A percentile compares a stretch with the other conserved stretches of the same genome.
Conservation (phyloP, 2,888 invertebrate genomes). For the Bedellia somnulentella region DNA sequence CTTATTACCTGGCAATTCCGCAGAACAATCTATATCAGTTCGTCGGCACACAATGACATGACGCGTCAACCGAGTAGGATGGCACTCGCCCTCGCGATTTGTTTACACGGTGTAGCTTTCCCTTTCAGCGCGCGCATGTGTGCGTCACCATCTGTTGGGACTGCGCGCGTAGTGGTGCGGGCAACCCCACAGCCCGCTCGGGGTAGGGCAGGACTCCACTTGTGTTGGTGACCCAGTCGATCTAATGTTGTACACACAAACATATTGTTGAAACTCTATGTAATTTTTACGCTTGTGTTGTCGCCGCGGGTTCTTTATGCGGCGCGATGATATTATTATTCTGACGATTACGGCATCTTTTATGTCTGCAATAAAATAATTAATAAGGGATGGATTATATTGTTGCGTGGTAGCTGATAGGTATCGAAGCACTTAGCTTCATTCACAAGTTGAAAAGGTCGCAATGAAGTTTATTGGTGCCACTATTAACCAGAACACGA, state of each 20-base stretch:
- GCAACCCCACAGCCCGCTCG: conserved; percentile 28
- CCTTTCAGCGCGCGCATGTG: conserved; percentile 41
- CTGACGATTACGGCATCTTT: conserved; percentile 59
- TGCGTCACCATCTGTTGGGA: conserved; percentile 51
- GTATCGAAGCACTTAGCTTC: conserved; percentile 45
- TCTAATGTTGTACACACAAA: conserved; percentile 56
- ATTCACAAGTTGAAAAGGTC: conserved; percentile 38
- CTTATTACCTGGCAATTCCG: conserved; percentile 62
- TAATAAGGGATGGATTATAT: conserved; percentile 60
- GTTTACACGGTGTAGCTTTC: conserved; percentile 60
- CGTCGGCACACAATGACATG: conserved; percentile 52
- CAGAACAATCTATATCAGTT: conserved; percentile 55
- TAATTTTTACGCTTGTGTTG: conserved; percentile 61
- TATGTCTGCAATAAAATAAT: conserved; percentile 61
- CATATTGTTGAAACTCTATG: conserved; percentile 54
- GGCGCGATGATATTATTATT: conserved; percentile 59
- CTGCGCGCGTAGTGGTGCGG: conserved; percentile 29
- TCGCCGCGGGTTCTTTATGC: conserved; percentile 53
- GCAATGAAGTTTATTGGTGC: conserved; percentile 39
- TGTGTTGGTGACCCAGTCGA: conserved; percentile 59
- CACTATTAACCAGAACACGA: no score
- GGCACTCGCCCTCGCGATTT: conserved; percentile 45
- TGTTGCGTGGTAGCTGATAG: conserved; percentile 47
- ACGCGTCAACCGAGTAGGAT: conserved; percentile 46
- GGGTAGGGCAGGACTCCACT: conserved; percentile 24